Evolutionary conservation across 1,140 invertebrate species (phyloP), one percentile per base, ranked within the genome.

Genomic region (Neomicropteryx cornuta): DNA sequence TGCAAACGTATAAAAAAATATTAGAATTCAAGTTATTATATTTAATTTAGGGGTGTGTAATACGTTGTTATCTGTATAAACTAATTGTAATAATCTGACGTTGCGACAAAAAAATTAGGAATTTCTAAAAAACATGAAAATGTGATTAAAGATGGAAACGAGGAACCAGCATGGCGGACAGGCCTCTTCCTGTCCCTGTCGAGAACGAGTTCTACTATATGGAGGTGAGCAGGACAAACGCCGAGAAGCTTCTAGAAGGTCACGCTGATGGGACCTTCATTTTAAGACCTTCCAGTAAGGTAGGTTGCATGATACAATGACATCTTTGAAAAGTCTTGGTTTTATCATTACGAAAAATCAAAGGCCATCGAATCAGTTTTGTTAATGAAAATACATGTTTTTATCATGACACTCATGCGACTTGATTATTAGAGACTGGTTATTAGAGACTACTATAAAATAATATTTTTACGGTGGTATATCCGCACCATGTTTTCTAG

Each of bases 191-290:
- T 4, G 58, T 68, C 38, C 65, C 65, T 1, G 60, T 68, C 11
- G 65, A 66, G 41, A 66, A 58, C 41, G 62, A 68, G 41, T 52
- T 60, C 23, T 66, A 58, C 42, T 68, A 60, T 45, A 64, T 66
- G 62, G 58, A 61, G 40, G 50, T 68, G 20, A 58, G 62, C n/a
- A 51, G 65, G 13, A 47, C 29, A 0, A 60, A 68, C 39, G 65
- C 62, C 1, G 60, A 64, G 36, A 59, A 52, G 35, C 40, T 68
- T n/a, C 36, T 66, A 22, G 52, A 50, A 28, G 62, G 62, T 4
- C 62, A 65, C 10, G 57, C 62, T 2, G 63, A 68, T 52, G 65
- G 65, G 1, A 58, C 55, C 0, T 68, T 65, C 31, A 50, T 68
- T 10, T 41, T 68, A 21, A 48, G 63, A 38, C 65, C 63, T 28